Base-by-base conservation (phyloP, 2,888 invertebrate species). In the Tenthredo notha region DNA sequence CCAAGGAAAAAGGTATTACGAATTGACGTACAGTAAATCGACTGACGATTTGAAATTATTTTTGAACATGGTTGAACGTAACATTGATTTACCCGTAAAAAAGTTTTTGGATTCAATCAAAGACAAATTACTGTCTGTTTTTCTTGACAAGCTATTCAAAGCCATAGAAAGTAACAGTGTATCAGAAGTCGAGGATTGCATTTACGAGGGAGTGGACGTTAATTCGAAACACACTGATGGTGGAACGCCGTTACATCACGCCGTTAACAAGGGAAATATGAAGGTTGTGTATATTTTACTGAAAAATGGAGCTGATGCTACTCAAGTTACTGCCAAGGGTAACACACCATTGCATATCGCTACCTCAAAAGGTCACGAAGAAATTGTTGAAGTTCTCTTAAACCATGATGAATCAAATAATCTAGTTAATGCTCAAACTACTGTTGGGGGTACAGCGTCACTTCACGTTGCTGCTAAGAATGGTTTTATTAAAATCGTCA, bases 331-430 rank as follows among this genome's bases (percentile, higher is more conserved):
- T 84, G 84, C 83, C 40, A 86, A 87, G 75, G 86, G 87, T 50
- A 88, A 87, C 82, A 87, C 88, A 72, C 87, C 87, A 21, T 86
- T 89, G 61, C 88, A 89, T 84, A 86, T 84, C n/a, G 88, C 88
- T 74, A 58, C 86, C 80, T 80, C 80, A 77, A 87, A 87, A 80
- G 65, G 74, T 84, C 21, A 65, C 67, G 70, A 70, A 54, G 85
- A 86, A 65, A 85, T 88, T 21, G 84, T 86, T n/a, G 84, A 86
- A 47, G 9, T 86, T 78, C 50, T 88, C 54, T 78, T 88, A 29
- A 37, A 85, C 75, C 80, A 86, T 82, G 54, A 86, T 40, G 85
- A 88, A 85, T 85, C 88, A n/a, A 86, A 85, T 84, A 85, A 87
- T 50, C 86, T 88, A 84, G 37, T 90, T 74, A 89, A 90, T 87